Percentiles rank a stretch among this genome's conserved stretches.
These are phyloP conservation scores for Pachycephala philippinensis DNA, from an alignment of 2,113 vertebrate species.

Conservation along the genomic window DNA sequence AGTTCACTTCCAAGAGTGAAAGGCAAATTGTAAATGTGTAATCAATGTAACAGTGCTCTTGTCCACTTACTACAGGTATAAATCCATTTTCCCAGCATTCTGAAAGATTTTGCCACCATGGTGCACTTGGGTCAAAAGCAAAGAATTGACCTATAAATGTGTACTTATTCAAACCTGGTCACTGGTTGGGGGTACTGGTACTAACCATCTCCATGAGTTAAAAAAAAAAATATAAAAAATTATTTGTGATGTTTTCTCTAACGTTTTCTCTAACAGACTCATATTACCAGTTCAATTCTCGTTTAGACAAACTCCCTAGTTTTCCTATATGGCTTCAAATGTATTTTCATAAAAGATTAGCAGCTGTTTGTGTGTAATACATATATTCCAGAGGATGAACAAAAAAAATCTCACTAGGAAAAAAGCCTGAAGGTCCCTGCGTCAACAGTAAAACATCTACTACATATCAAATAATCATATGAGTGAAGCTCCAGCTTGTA, in stretches of 20 bases:
- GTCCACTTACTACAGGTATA: neutral
- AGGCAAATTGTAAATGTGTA: neutral
- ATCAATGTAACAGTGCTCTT: neutral
- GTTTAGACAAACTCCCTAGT: neutral
- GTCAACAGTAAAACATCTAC: neutral
- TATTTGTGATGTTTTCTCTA: neutral
- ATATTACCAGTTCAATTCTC: neutral
- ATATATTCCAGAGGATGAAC: neutral
- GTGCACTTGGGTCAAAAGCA: neutral
- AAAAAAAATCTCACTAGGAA: neutral
- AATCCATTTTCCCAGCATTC: neutral
- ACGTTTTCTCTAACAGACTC: neutral
- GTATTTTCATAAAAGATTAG: neutral
- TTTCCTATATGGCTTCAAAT: neutral
- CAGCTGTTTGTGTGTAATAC: neutral
- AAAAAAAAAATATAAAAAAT: neutral
- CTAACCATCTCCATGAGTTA: neutral
- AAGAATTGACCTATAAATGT: neutral
- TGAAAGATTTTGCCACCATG: neutral
- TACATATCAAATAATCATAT: neutral
- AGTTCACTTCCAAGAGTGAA: neutral
- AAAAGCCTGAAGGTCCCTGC: neutral
- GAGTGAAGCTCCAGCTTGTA: neutral
- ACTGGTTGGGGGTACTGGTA: neutral
- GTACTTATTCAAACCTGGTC: neutral